These are phyloP conservation scores for Hydrozoanthus gracilis DNA, from an alignment of 92 coral and sea anemone genomes.

Conservation along the genomic window DNA sequence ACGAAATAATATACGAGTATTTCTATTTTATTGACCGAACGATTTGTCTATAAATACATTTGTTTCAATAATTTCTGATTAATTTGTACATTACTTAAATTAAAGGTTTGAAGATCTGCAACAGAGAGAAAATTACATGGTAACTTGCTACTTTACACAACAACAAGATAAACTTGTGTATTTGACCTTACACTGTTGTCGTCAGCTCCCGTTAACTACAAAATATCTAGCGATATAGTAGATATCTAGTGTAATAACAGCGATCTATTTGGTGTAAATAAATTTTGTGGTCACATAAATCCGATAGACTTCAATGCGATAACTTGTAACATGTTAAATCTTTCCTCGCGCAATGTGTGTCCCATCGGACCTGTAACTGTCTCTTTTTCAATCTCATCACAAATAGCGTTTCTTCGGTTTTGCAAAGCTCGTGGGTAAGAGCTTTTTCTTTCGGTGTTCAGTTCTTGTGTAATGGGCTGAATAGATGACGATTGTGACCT, in stretches of 20 bases:
- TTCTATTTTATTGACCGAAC: too few relatives aligned
- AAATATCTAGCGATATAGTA: too few relatives aligned
- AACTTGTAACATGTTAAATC: conserved; percentile 23
- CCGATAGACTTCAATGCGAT: conserved; percentile 25
- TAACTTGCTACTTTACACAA: too few relatives aligned
- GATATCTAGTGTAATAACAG: background rate
- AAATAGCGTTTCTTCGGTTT: conserved; percentile 27
- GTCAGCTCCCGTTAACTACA: too few relatives aligned
- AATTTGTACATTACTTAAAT: too few relatives aligned
- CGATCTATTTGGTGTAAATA: background rate
- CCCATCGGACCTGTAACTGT: background rate
- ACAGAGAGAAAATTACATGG: too few relatives aligned
- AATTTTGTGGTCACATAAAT: background rate
- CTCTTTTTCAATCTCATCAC: conserved; percentile 9
- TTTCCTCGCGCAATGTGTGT: background rate
- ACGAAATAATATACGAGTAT: too few relatives aligned
- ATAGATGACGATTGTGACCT: background rate
- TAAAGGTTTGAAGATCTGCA: too few relatives aligned
- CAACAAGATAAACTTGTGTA: too few relatives aligned
- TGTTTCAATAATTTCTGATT: too few relatives aligned
- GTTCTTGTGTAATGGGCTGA: background rate
- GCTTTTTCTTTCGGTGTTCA: background rate
- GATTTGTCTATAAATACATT: too few relatives aligned
- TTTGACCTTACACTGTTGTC: too few relatives aligned
- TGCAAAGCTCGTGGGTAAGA: background rate